Evolutionary conservation across 2,113 vertebrate species (phyloP).

Genomic region (Machaerirhynchus nigripectus): DNA sequence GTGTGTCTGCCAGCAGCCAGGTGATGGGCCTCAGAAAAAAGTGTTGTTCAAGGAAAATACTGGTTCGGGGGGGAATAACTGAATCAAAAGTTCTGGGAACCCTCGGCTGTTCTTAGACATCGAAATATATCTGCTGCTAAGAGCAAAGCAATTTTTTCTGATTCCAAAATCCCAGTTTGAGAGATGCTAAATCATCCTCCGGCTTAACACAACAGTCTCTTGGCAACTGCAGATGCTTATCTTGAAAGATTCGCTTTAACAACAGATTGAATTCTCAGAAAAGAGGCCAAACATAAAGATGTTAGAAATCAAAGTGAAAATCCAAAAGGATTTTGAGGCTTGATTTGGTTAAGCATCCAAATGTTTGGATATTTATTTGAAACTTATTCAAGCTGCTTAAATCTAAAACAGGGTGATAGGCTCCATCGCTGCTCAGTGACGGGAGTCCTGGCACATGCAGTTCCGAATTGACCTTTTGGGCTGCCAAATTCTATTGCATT

Average conservation of each 20-base stretch:
- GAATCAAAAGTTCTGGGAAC: neutral
- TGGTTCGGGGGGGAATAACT: neutral
- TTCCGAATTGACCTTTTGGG: constrained; percentile 61
- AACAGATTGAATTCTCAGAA: constrained; percentile 50
- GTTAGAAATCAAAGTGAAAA: constrained; percentile 32
- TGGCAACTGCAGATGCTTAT: constrained; percentile 51
- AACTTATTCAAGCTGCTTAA: constrained; percentile 54
- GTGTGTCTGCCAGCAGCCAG: neutral
- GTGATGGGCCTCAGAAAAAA: neutral
- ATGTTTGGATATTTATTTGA: constrained; percentile 56
- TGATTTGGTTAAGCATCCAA: constrained; percentile 56
- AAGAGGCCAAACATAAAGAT: constrained; percentile 48
- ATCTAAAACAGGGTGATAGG: constrained; percentile 17
- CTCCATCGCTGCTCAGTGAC: neutral
- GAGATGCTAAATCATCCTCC: constrained; percentile 10
- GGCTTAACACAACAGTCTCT: constrained; percentile 13
- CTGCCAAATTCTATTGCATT: constrained; percentile 64
- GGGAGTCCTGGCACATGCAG: constrained; percentile 24
- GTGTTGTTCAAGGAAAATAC: neutral
- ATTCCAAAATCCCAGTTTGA: neutral
- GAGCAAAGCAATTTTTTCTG: neutral
- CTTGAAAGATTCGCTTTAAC: neutral
- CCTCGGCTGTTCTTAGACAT: neutral
- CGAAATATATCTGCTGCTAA: neutral
- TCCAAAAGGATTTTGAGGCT: constrained; percentile 27